These are phyloP conservation scores for Micromussa lordhowensis DNA, from an alignment of 92 coral and sea anemone genomes.

Conservation along the genomic window DNA sequence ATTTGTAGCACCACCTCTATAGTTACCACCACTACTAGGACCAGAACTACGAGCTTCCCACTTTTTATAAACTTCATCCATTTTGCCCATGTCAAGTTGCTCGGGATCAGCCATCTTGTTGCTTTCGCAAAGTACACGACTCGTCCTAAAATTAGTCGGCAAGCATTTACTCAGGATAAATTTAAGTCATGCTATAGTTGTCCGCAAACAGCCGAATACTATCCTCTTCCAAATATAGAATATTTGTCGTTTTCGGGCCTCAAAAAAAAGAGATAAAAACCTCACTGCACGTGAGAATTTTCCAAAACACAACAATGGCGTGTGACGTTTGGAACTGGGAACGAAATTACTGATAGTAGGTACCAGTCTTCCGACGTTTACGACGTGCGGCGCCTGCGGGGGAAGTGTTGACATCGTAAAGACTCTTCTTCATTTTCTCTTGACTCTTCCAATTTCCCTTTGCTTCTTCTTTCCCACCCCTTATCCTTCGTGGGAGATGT, in stretches of 20 bases:
- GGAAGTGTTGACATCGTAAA: neutral
- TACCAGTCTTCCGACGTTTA: neutral
- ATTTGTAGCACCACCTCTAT: slow-evolving; percentile 10
- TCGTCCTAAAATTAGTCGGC: neutral
- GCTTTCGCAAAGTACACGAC: neutral
- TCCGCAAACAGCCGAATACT: neutral
- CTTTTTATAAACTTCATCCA: slow-evolving; percentile 89
- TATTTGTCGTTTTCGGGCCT: neutral
- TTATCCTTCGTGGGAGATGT: neutral
- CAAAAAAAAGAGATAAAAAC: neutral
- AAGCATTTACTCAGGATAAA: neutral
- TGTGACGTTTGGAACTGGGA: neutral
- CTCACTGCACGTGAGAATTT: slow-evolving; percentile 10
- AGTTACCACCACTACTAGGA: slow-evolving; percentile 25
- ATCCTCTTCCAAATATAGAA: neutral
- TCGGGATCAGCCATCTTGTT: slow-evolving; percentile 34
- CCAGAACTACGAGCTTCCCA: slow-evolving; percentile 84
- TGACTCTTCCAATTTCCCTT: neutral
- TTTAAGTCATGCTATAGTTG: neutral
- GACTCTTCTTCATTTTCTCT: too few species aligned
- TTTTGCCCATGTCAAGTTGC: slow-evolving; percentile 10
- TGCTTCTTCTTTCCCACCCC: neutral
- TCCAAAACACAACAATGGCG: neutral
- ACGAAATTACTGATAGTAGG: neutral
- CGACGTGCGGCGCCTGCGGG: neutral